phyloP scores from a whole-genome alignment of 2,797 vertebrate species.

The Graptemys geographica region DNA sequence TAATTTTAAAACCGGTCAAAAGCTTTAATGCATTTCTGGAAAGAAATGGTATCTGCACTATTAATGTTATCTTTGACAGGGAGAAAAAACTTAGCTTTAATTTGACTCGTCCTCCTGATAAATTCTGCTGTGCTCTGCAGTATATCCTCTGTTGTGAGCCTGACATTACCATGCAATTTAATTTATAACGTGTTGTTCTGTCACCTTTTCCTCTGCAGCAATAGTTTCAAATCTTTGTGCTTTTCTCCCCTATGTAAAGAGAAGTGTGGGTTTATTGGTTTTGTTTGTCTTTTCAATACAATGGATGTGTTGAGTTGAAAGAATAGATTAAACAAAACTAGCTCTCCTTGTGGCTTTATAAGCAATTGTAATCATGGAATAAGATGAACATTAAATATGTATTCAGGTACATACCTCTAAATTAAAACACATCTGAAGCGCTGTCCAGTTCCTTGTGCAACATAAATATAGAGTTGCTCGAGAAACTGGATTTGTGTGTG shows the following conservation, averaged over 20 bases:
- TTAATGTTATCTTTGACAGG: background rate
- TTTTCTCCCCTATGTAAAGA: background rate
- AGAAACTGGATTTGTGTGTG: background rate
- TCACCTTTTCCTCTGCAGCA: background rate
- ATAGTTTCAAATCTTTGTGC: background rate
- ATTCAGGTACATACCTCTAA: background rate
- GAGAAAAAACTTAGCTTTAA: background rate
- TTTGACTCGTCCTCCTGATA: background rate
- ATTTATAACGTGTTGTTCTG: background rate
- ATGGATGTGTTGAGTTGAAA: background rate
- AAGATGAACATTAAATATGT: background rate
- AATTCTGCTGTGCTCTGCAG: background rate
- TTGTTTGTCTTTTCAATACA: background rate
- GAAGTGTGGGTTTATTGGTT: background rate
- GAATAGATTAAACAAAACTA: background rate
- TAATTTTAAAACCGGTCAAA: constrained; percentile 55
- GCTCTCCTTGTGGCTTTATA: background rate
- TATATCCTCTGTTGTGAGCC: background rate
- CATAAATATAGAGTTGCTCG: background rate
- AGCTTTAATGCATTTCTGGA: constrained; percentile 2
- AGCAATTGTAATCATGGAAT: background rate
- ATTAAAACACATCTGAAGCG: background rate
- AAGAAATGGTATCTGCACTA: background rate
- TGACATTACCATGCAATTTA: background rate
- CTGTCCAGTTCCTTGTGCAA: background rate